Evolutionary conservation across 2,113 vertebrate genomes (phyloP).

Genomic region (Grantiella picta): DNA sequence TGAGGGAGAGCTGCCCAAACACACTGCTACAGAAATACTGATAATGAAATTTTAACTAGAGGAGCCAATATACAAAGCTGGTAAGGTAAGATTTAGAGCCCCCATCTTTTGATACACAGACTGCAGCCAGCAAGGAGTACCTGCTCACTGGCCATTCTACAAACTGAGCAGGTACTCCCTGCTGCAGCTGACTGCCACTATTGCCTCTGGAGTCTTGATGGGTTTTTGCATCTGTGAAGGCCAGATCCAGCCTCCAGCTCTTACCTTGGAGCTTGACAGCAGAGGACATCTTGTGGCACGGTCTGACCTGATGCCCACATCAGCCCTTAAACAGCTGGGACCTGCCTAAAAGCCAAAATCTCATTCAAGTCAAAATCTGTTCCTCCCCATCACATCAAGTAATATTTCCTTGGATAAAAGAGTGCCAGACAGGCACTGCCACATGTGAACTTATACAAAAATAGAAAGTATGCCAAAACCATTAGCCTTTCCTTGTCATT

Average conservation of each 20-base stretch:
- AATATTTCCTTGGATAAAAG: neutral
- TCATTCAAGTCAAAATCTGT: neutral
- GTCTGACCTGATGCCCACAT: neutral
- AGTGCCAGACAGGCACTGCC: accelerated
- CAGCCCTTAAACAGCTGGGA: neutral
- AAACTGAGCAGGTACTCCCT: neutral
- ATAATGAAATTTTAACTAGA: neutral
- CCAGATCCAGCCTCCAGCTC: neutral
- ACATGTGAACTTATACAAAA: neutral
- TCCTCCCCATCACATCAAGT: neutral
- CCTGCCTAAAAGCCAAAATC: neutral
- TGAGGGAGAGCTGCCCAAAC: neutral
- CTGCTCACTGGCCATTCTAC: neutral
- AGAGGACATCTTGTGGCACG: neutral
- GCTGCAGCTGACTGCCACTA: accelerated
- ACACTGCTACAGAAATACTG: neutral
- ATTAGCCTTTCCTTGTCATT: neutral
- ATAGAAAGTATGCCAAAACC: neutral
- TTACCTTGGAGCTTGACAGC: no score
- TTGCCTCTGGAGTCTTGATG: neutral
- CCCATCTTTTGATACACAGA: neutral
- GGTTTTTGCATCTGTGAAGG: neutral
- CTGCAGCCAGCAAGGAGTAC: neutral
- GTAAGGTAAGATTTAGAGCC: neutral
- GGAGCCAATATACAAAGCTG: neutral